phyloP scores from a whole-genome alignment of 2,888 invertebrate genomes.

The Octodonta nipae region DNA sequence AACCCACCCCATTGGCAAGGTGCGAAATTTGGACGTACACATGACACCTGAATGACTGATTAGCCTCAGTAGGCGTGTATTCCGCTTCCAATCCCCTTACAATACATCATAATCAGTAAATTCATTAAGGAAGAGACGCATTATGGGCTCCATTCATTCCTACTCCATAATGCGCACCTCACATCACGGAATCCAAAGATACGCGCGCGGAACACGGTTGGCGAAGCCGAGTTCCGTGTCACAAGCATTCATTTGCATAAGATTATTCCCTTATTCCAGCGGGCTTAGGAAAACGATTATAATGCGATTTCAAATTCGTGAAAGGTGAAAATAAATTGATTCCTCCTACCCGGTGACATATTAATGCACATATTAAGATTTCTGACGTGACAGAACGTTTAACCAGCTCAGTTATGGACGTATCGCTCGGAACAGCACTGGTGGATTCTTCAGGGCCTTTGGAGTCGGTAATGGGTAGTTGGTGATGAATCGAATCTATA shows the following conservation, averaged over 20 bases:
- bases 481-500: conserved; percentile 29
- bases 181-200: conserved; percentile 19
- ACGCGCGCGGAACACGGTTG: no score
- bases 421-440: conserved; percentile 19
- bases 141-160: conserved; percentile 10
- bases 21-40: no score
- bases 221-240: no score
- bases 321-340: conserved; percentile 38
- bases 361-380: conserved; percentile 37
- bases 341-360: conserved; percentile 36
- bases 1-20: no score
- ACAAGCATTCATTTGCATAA: conserved; percentile 35
- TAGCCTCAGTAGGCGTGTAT: conserved; percentile 1
- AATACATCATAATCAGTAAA: conserved; percentile 12
- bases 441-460: conserved; percentile 20
- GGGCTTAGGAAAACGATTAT: no score
- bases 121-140: conserved; percentile 20
- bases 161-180: neutral
- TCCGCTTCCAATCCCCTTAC: neutral
- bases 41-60: no score
- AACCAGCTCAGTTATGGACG: conserved; percentile 21
- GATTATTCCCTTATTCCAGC: conserved; percentile 33
- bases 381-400: conserved; percentile 24
- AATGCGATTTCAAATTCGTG: conserved; percentile 33
- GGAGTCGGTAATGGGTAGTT: conserved; percentile 26